phyloP scores from a whole-genome alignment of 2,113 vertebrate genomes.

The Bostrychus sinensis region DNA sequence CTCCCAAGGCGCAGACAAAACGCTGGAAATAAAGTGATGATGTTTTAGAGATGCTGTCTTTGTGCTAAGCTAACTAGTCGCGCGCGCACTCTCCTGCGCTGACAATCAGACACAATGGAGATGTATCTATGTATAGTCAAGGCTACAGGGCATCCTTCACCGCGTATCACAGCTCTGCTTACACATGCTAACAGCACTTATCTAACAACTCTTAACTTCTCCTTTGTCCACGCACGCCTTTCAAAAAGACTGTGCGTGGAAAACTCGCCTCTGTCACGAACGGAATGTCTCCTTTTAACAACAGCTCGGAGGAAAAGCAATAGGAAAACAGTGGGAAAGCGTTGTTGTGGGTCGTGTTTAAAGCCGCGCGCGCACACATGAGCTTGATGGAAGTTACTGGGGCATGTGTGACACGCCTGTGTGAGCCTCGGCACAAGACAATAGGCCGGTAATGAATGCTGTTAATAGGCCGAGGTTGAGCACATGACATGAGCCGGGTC shows the following conservation, averaged over 20 bases:
- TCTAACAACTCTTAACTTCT: slow-evolving; percentile 23
- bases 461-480: slow-evolving; percentile 43
- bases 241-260: slow-evolving; percentile 8
- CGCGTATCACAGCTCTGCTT: neutral
- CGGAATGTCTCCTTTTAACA: neutral
- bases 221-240: slow-evolving; percentile 11
- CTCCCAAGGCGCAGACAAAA: neutral
- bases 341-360: neutral
- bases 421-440: slow-evolving; percentile 38
- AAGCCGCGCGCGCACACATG: neutral
- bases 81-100: neutral
- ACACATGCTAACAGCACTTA: slow-evolving; percentile 18
- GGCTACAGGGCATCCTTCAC: slow-evolving; percentile 31
- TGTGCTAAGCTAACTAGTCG: slow-evolving; percentile 8
- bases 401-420: slow-evolving; percentile 9
- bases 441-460: slow-evolving; percentile 54
- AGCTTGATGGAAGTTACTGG: slow-evolving; percentile 9
- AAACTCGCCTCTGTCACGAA: neutral
- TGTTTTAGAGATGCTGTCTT: neutral
- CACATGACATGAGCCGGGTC: slow-evolving; percentile 39
- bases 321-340: neutral
- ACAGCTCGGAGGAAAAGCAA: neutral
- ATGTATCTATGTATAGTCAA: slow-evolving; percentile 16
- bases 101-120: slow-evolving; percentile 6
- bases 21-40: neutral